Evolutionary conservation across 2,113 vertebrate species (phyloP), one percentile per base, ranked within the genome.

Genomic region (Paradoxurus hermaphroditus): DNA sequence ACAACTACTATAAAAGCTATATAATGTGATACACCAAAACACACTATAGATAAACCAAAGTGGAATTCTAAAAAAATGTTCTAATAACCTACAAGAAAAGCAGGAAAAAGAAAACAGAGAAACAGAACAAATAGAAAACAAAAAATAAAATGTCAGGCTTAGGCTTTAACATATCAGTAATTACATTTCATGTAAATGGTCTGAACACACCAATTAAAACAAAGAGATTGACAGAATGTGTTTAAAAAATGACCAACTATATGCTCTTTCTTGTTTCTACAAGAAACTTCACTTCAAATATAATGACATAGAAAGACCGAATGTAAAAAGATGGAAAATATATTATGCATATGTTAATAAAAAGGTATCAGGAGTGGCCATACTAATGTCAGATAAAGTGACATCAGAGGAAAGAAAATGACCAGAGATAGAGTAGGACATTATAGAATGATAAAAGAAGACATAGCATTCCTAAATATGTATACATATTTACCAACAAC

Each of bases 181-280:
- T 63, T 92, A 78, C 41, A 77, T 84, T 92, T 84, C 68, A 91
- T 82, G 46, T 91, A 86, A 86, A 86, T 91, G 53, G 27, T 51
- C 14, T 46, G 34, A 92, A 83, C 31, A 89, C 36, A 85, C 14
- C 62, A 85, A 46, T 72, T 65, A 62, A 87, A 86, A 85, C 44
- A 86, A 75, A 75, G 70, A 73, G 11, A 75, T 77, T 49, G 39
- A 44, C 19, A 85, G 25, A 94, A n/a, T 79, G 39, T n/a, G 12
- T 27, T 46, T 96, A 56, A n/a, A 90, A 72, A 87, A 86, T 67
- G 59, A 63, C 82, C 39, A 83, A 59, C 4, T 82, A 27, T 46
- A 65, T 91, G 18, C 65, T 84, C 11, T n/a, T n/a, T n/a, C n/a
- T n/a, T n/a, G n/a, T n/a, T n/a, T 59, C 65, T 90, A 67, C 1